Evolutionary conservation across 2,888 invertebrate species (phyloP), one percentile per base, ranked within the genome.

Genomic region (Terebella lapidaria): DNA sequence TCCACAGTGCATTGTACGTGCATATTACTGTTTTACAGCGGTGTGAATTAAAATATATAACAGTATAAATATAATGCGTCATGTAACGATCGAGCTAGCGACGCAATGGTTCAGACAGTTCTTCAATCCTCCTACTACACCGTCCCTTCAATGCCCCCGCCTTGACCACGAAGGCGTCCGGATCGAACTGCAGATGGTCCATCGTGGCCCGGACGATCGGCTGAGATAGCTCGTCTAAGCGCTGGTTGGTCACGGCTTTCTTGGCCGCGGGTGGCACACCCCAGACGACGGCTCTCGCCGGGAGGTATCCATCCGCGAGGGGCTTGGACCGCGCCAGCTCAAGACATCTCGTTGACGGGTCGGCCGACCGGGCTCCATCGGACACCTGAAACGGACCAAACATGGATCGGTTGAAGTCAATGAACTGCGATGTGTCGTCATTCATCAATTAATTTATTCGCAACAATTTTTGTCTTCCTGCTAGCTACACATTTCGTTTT

Each of bases 181-280:
- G 75, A 63, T 77, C 74, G 59, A 74, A 77, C 68, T 75, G 76
- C 60, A 77, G 71, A 59, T 74, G 72, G 64, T 76, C 76, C 76
- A 76, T 76, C n/a, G 73, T 69, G 29, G 71, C 73, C 25, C 76
- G 60, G 4, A 73, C 67, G 46, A 74, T 68, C 55, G 77, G 76
- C 20, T 29, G 27, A 1, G 76, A 69, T 5, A 77, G 66, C 18
- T 62, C 56, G 20, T 61, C 51, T 3, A 74, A 54, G 5, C 74
- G 60, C 10, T 64, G 66, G 22, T 70, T 63, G 18, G 72, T 64
- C 5, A 56, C 53, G 2, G 68, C 71, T 3, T 67, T 63, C 54
- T 62, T 65, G 1, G 73, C 73, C 18, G 61, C 62, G 1, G 62
- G 58, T 3, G 66, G 63, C 25, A 74, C 72, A 26, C 4, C 3